Evolutionary conservation across 2,113 vertebrate species (phyloP).

Genomic region (Oncorhynchus gorbuscha): DNA sequence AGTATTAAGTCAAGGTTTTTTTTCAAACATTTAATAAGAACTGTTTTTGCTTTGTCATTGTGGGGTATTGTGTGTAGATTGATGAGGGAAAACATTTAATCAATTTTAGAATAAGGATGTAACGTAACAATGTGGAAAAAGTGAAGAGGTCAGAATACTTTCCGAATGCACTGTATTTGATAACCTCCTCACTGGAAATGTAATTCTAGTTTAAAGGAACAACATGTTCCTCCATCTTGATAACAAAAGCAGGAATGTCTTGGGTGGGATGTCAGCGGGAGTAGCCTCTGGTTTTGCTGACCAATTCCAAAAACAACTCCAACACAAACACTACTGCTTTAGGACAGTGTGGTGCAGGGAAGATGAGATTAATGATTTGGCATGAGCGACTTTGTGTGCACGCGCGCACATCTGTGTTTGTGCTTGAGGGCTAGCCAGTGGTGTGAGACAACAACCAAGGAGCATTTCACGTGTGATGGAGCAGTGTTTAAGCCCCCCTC

Average conservation of each 20-base stretch:
- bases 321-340: not conserved
- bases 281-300: constrained; percentile 12
- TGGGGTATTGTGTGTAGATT: too few species aligned
- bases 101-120: too few species aligned
- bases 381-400: constrained; percentile 6
- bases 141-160: too few species aligned
- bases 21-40: too few species aligned
- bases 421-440: not conserved
- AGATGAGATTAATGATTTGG: not conserved
- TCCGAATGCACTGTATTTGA: constrained; percentile 10
- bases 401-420: not conserved
- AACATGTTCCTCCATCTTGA: constrained; percentile 24
- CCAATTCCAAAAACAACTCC: constrained; percentile 12
- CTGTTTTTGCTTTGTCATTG: too few species aligned
- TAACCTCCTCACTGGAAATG: constrained; percentile 34
- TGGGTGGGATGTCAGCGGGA: not conserved
- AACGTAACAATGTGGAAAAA: too few species aligned
- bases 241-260: not conserved
- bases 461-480: not conserved
- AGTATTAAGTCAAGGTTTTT: too few species aligned
- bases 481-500: constrained; percentile 26
- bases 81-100: too few species aligned
- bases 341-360: constrained; percentile 8
- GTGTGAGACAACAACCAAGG: constrained; percentile 14
- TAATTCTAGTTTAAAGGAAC: constrained; percentile 14